Conservation (phyloP, 1,140 invertebrate species). For the Tetramorium alpestre region DNA sequence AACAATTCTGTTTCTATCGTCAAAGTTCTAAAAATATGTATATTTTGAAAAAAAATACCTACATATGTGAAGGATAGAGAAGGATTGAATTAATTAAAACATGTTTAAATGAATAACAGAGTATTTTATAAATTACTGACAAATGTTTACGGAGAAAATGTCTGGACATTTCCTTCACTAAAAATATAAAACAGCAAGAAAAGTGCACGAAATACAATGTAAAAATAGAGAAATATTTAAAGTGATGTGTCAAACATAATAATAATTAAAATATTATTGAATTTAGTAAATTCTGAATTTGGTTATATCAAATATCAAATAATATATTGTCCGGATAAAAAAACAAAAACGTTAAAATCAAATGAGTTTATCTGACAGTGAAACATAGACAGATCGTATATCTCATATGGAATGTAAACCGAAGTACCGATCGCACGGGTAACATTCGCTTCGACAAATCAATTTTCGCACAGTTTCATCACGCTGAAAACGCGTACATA, state of each 20-base stretch:
- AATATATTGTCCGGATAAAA: neutral
- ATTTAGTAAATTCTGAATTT: neutral
- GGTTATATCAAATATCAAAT: constrained; percentile 3
- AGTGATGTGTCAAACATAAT: neutral
- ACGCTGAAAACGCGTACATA: constrained; percentile 37
- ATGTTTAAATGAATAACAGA: neutral
- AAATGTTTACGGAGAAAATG: neutral
- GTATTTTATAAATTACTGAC: constrained; percentile 1
- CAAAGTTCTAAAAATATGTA: neutral
- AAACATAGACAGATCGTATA: constrained; percentile 2
- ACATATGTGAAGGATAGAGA: neutral
- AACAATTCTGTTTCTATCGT: neutral
- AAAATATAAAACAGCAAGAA: neutral
- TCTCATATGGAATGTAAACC: constrained; percentile 56
- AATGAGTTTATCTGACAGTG: constrained; percentile 5
- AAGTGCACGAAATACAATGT: neutral
- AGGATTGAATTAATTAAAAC: neutral
- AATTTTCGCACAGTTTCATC: constrained; percentile 44
- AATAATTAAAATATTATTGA: neutral
- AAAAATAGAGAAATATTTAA: neutral
- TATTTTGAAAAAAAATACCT: neutral
- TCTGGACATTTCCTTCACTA: neutral
- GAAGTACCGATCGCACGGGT: constrained; percentile 17
- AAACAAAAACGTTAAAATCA: neutral
- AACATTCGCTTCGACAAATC: constrained; percentile 60